Percentiles rank a stretch among this genome's conserved stretches.
phyloP scores from a whole-genome alignment of 1,140 invertebrate genomes.

The Euura lappo region DNA sequence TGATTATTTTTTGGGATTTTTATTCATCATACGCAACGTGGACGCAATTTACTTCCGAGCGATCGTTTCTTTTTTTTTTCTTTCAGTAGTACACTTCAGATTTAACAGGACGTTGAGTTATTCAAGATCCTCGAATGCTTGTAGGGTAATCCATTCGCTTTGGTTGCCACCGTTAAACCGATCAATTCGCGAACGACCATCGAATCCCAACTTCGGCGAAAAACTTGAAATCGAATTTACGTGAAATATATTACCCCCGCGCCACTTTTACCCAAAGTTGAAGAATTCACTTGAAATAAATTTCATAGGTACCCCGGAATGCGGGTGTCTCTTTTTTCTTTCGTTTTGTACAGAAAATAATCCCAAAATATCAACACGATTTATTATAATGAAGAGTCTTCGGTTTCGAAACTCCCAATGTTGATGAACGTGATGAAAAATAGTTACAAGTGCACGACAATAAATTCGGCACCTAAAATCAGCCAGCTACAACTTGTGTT shows the following conservation, averaged over 20 bases:
- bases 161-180: background rate
- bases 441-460: background rate
- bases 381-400: too few relatives aligned
- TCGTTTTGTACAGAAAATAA: too few relatives aligned
- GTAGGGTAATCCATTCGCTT: background rate
- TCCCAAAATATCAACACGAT: too few relatives aligned
- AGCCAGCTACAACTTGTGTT: background rate
- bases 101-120: background rate
- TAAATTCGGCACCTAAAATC: background rate
- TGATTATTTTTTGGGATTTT: too few relatives aligned
- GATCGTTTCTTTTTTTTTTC: too few relatives aligned
- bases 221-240: slow-evolving; percentile 5
- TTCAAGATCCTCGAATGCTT: background rate
- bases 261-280: background rate
- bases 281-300: slow-evolving; percentile 6
- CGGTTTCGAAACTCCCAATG: too few relatives aligned
- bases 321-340: background rate
- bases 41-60: too few relatives aligned
- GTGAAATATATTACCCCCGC: background rate
- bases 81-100: too few relatives aligned
- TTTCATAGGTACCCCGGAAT: background rate
- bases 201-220: background rate
- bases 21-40: too few relatives aligned
- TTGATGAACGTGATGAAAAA: too few relatives aligned
- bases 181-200: background rate